Base-by-base conservation (phyloP, 1,140 invertebrate genomes). In the Contarinia nasturtii region DNA sequence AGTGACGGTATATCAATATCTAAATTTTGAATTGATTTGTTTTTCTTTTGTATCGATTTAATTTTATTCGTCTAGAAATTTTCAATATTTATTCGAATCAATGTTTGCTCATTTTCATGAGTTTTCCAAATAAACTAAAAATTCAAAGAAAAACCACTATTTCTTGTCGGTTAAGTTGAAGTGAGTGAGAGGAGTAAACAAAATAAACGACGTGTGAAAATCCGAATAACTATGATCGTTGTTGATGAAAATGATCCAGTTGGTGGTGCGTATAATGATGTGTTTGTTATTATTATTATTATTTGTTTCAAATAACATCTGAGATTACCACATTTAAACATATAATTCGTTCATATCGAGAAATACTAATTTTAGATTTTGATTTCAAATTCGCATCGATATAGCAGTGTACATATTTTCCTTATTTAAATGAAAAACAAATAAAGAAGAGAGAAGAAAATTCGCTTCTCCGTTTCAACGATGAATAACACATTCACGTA, bases 211-310 rank as follows among this genome's bases (percentile, higher is more conserved):
- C 37, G 14, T n/a, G n/a, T n/a, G 17, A 40, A 40, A 27, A 27
- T 27, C 27, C 4, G 37, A 40, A 5, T 40, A 18, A 14, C 17
- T 18, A 82, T 83, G 80, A 83, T 84, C 61, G 75, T 77, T 59
- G 80, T 84, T 43, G 81, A 84, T 61, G 81, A 84, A 59, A 74
- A 71, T 49, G 81, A 84, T 61, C 81, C 80, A 46, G 72, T 82
- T 48, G 80, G 80, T 67, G 80, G 80, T 82, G 73, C 79, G 72
- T 50, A 21, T 43, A 12, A 4, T 4, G 5, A 21, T 19, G 19
- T 43, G 11, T 43, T 2, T 43, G 41, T 43, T 7, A 18, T 41
- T 7, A 10, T 41, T n/a, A 41, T n/a, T 10, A 15, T 18, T 7
- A 41, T 41, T 41, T 41, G 17, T 41, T 10, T n/a, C 15, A 10